Base-by-base conservation (phyloP, 1,140 invertebrate species). In the Lepidurus apus region DNA sequence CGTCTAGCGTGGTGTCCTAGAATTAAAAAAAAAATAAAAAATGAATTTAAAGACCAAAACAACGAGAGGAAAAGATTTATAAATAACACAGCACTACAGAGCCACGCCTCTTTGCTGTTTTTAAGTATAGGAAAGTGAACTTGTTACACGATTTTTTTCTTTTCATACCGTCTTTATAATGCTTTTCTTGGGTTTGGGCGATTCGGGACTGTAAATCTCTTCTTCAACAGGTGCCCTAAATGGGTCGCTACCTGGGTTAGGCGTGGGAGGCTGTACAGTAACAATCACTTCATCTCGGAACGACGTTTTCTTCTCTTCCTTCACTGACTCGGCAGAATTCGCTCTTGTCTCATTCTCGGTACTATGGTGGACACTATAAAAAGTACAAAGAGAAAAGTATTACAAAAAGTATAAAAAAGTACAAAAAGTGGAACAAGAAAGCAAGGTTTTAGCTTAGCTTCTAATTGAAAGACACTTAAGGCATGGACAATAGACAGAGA, bases 101-200 rank as follows among this genome's bases (percentile, higher is more conserved):
- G 24, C 24, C 11, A 42, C 75, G n/a, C 24, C 7, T 43, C 75
- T 21, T 44, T 76, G 43, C 26, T 76, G 21, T 76, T 76, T 47
- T 13, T 34, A 34, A 34, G 34, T 4, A 34, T 34, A 34, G 34
- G 3, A 34, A 34, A 34, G 34, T 34, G 34, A 34, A 34, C 34
- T 34, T 34, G 34, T 34, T 34, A 34, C 34, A 34, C 34, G 34
- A 34, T 42, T 75, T 75, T 75, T 42, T 8, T 75, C 9, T 75
- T n/a, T 75, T 43, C 74, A 24, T 77, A 65, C 44, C 21, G 74
- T 43, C 42, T 77, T 77, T 53, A 77, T 53, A 53, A 77, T 77
- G 44, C 76, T 77, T 77, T 77, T 77, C 24, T 77, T 77, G 34
- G 76, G 76, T 42, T 53, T 24, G 7, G 76, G 76, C 17, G 76